These are phyloP conservation scores for Hydropsyche tenuis DNA, from an alignment of 1,140 invertebrate species.

Conservation along the genomic window DNA sequence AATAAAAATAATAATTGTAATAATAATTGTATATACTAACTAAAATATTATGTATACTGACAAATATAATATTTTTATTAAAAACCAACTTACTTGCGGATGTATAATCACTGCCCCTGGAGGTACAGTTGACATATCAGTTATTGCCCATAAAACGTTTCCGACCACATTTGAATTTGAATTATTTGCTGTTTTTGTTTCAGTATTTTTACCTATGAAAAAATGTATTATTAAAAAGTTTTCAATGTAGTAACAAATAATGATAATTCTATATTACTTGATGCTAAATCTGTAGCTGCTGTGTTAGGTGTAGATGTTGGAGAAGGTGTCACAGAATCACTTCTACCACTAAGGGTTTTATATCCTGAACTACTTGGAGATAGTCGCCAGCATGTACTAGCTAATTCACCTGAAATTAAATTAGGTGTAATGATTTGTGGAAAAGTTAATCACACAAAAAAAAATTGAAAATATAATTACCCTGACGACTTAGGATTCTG, in stretches of 20 bases:
- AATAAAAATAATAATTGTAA: slow-evolving; percentile 32
- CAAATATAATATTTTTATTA: slow-evolving; percentile 6
- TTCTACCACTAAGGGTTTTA: slow-evolving; percentile 75
- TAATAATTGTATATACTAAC: background rate
- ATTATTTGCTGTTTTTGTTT: background rate
- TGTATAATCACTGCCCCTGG: slow-evolving; percentile 86
- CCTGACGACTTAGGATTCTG: slow-evolving; percentile 75
- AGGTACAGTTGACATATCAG: slow-evolving; percentile 81
- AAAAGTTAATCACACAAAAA: background rate
- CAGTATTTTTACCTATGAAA: slow-evolving; percentile 3
- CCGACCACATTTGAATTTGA: slow-evolving; percentile 31
- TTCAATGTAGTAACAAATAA: slow-evolving; percentile 24
- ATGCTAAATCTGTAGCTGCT: background rate
- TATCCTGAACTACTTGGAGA: slow-evolving; percentile 84
- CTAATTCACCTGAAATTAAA: slow-evolving; percentile 56
- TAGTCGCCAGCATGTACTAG: slow-evolving; percentile 67
- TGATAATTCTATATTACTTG: background rate
- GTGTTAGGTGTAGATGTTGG: slow-evolving; percentile 63
- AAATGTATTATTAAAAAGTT: background rate
- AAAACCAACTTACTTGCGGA: slow-evolving; percentile 64
- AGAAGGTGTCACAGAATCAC: slow-evolving; percentile 76
- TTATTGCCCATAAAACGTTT: slow-evolving; percentile 77
- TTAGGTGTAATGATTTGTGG: background rate
- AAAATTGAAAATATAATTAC: slow-evolving; percentile 53
- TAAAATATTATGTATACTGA: too few species aligned